Evolutionary conservation across 2,888 invertebrate species (phyloP), one percentile per base, ranked within the genome.

Genomic region (Carcina quercana): DNA sequence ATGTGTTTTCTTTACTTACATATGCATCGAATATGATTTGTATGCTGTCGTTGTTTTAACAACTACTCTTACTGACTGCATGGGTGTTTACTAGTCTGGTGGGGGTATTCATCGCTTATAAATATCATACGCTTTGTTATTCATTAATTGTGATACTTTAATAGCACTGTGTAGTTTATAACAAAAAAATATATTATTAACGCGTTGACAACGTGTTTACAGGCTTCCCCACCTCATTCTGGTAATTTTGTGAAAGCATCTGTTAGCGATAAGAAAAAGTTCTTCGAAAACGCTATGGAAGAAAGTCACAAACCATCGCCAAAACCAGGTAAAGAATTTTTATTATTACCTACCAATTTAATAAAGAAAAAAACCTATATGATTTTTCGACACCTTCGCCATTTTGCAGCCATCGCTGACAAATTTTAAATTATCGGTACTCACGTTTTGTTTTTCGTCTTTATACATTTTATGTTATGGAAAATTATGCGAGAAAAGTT

Each of bases 231-330:
- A 55, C 91, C 91, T 58, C 88, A 90, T 58, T 89, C 90, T 65
- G 89, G 88, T 59, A 88, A 88, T 74, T 87, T 89, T 62, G 89
- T 89, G 62, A 94, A 94, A 86, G 91, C 95, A 69, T 91, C 92
- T 40, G 96, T 97, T 62, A 95, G 94, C 72, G 94, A 96, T 80
- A 94, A 95, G 85, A 95, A 95, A 79, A 93, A 92, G 66, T 95
- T 96, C 82, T 98, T 98, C 74, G 97, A 98, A 84, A 91, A 93
- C 66, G 97, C 97, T 41, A 96, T 97, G 90, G 94, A 96, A 80
- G 94, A 95, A 71, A 93, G 93, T 71, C 90, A 93, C 52, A 93
- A 94, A 75, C 92, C 94, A 43, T 88, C 91, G 52, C 90, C 92
- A 30, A 95, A 94, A 82, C 88, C 93, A 86, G 94, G 94, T 94